These are phyloP conservation scores for Papilio protenor DNA, from an alignment of 2,888 invertebrate species.

Conservation along the genomic window DNA sequence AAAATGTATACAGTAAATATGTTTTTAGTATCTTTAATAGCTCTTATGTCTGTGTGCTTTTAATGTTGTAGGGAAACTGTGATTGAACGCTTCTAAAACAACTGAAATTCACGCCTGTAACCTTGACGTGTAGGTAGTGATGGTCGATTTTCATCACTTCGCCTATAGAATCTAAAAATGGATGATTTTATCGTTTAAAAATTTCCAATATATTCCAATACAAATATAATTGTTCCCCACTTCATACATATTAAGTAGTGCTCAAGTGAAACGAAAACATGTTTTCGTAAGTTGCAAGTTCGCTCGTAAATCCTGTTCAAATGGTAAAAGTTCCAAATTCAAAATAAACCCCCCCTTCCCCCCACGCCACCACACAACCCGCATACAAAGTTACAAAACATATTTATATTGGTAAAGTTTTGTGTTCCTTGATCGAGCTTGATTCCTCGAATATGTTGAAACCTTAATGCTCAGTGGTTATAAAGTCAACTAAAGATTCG, in stretches of 20 bases:
- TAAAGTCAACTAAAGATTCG: background rate
- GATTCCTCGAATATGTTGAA: background rate
- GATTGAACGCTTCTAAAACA: too few relatives aligned
- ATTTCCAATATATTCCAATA: background rate
- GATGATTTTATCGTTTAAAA: background rate
- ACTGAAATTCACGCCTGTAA: too few relatives aligned
- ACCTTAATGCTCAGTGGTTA: background rate
- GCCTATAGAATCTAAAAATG: background rate
- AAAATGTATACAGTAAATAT: background rate
- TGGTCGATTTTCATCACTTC: too few relatives aligned
- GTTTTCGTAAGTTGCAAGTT: slow-evolving; percentile 42
- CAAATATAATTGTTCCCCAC: slow-evolving; percentile 31
- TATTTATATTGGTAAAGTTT: slow-evolving; percentile 39
- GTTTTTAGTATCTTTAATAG: background rate
- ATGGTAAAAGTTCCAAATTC: slow-evolving; percentile 43
- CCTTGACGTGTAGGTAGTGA: too few relatives aligned
- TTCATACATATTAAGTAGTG: slow-evolving; percentile 41
- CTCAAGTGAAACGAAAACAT: slow-evolving; percentile 41
- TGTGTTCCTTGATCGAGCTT: slow-evolving; percentile 2
- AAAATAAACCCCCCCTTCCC: slow-evolving; percentile 34
- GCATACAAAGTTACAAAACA: slow-evolving; percentile 29
- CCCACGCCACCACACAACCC: background rate
- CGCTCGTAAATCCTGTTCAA: slow-evolving; percentile 38
- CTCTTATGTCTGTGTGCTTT: too few relatives aligned
- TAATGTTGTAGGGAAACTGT: too few relatives aligned